phyloP scores from a whole-genome alignment of 2,888 invertebrate genomes.

The Eilema griseolum region DNA sequence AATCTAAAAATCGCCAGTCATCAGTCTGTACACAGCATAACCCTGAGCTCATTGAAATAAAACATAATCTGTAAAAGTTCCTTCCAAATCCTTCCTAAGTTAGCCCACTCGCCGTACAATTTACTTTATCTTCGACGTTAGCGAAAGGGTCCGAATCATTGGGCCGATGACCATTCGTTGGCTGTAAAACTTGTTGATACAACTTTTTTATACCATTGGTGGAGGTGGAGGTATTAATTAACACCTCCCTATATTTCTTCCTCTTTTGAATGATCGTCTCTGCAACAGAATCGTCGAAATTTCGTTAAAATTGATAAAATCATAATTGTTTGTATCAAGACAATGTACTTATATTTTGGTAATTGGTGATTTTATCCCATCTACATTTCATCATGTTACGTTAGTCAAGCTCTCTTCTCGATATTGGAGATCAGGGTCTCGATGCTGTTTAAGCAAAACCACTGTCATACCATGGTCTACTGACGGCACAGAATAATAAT shows the following conservation, averaged over 20 bases:
- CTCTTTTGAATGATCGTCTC: not conserved
- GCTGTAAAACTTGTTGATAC: not conserved
- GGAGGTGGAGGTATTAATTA: not conserved
- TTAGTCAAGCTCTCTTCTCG: no score
- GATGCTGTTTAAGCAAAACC: no score
- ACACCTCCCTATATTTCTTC: not conserved
- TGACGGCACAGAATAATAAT: no score
- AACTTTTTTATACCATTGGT: not conserved
- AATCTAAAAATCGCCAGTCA: no score
- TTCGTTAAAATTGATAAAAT: not conserved
- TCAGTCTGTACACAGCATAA: constrained; percentile 12
- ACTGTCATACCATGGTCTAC: no score
- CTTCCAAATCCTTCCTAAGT: constrained; percentile 26
- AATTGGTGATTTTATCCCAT: no score
- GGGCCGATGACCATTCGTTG: constrained; percentile 20
- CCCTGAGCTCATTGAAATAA: constrained; percentile 36
- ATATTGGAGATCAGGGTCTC: no score
- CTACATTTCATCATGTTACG: no score
- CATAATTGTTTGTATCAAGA: no score
- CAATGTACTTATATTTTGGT: no score
- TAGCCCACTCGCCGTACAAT: constrained; percentile 30
- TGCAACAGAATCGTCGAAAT: not conserved
- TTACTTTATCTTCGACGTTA: constrained; percentile 36
- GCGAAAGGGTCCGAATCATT: constrained; percentile 31
- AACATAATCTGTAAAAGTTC: constrained; percentile 35